phyloP scores from a whole-genome alignment of 2,888 invertebrate genomes.

The Pristionchus japonicus region DNA sequence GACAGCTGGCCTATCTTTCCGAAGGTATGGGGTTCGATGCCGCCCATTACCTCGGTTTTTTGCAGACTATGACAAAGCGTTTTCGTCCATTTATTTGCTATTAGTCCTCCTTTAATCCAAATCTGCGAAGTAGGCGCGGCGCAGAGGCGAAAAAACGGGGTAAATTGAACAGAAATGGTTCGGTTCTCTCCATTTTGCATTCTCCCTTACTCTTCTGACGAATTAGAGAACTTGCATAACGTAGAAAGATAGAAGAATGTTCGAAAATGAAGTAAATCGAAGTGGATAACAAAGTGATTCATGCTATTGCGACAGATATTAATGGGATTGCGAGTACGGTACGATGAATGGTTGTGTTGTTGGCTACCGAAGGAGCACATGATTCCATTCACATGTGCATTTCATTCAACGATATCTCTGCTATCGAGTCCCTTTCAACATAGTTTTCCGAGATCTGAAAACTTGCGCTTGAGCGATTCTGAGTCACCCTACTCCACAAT shows the following conservation, averaged over 20 bases:
- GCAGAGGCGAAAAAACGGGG: not conserved
- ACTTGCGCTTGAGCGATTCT: not conserved
- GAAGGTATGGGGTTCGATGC: too few relatives aligned
- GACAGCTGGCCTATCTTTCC: too few relatives aligned
- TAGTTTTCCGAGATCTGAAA: not conserved
- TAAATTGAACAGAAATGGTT: not conserved
- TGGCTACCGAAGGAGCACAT: too few relatives aligned
- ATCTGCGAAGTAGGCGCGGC: not conserved
- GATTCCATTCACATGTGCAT: too few relatives aligned
- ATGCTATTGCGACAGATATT: not conserved
- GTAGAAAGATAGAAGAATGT: too few relatives aligned
- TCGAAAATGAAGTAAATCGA: too few relatives aligned
- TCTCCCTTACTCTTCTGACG: not conserved
- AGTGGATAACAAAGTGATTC: not conserved
- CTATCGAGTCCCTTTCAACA: not conserved
- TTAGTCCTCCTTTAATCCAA: not conserved
- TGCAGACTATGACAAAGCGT: too few relatives aligned
- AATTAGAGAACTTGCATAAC: not conserved
- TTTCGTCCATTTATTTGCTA: too few relatives aligned
- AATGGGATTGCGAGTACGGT: not conserved
- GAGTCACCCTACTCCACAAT: not conserved
- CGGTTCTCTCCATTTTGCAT: not conserved
- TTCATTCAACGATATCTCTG: too few relatives aligned
- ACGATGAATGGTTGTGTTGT: not conserved
- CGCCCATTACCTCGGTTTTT: too few relatives aligned